A percentile compares a stretch with the other conserved stretches of the same genome.
These are phyloP conservation scores for Galleria mellonella DNA, from an alignment of 1,140 invertebrate species.

Conservation along the genomic window DNA sequence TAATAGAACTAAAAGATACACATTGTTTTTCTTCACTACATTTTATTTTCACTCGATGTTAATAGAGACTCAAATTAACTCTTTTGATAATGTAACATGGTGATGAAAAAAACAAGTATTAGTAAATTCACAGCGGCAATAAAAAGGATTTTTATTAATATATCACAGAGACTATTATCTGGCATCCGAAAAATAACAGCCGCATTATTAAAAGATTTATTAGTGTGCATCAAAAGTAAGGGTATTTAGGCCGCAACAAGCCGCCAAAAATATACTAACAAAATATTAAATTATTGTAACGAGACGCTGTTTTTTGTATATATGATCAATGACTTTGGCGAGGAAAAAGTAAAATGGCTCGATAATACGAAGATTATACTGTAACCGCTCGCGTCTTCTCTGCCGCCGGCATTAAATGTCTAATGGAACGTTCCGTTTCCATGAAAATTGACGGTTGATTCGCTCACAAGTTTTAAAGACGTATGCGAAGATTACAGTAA, in stretches of 20 bases:
- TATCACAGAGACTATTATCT: constrained; percentile 34
- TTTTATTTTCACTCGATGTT: background rate
- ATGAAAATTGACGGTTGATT: constrained; percentile 23
- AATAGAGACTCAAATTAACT: background rate
- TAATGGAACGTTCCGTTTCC: constrained; percentile 13
- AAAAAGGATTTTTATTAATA: constrained; percentile 35
- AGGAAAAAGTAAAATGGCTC: constrained; percentile 24
- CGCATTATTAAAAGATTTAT: constrained; percentile 31
- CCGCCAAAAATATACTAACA: constrained; percentile 11
- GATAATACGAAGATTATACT: constrained; percentile 24
- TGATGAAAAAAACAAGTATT: constrained; percentile 30
- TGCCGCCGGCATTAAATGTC: constrained; percentile 16
- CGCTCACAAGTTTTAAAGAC: constrained; percentile 6
- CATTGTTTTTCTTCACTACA: background rate
- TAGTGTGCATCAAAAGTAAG: constrained; percentile 8
- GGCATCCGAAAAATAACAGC: constrained; percentile 31
- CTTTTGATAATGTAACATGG: constrained; percentile 31
- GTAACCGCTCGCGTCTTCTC: constrained; percentile 8
- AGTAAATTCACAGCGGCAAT: constrained; percentile 28
- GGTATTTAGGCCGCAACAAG: constrained; percentile 10
- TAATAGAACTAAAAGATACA: background rate
- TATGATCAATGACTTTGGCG: constrained; percentile 26
- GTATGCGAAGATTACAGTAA: constrained; percentile 11
- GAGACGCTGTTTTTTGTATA: constrained; percentile 1
- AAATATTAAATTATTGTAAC: constrained; percentile 10